phyloP scores from a whole-genome alignment of 2,797 vertebrate species.

The Antennarius maculatus region DNA sequence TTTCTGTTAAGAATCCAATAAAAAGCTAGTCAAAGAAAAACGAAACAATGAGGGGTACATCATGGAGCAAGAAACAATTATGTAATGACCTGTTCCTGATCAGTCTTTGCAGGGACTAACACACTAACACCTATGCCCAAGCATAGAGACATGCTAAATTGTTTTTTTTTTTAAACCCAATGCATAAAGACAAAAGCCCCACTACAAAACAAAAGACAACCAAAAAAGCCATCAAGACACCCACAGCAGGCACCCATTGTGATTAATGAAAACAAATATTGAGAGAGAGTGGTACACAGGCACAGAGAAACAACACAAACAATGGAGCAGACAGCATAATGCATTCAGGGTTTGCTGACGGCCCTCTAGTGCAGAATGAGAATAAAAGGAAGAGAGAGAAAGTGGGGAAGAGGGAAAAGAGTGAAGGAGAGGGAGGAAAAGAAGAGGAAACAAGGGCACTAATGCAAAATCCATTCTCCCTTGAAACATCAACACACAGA shows the following conservation, averaged over 20 bases:
- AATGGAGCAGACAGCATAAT: conserved; percentile 78
- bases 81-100: conserved; percentile 20
- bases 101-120: conserved; percentile 21
- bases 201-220: conserved; percentile 74
- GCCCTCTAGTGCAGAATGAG: conserved; percentile 76
- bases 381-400: conserved; percentile 74
- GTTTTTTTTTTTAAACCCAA: conserved; percentile 35
- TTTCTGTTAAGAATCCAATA: conserved; percentile 37
- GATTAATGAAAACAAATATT: conserved; percentile 94
- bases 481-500: conserved; percentile 31
- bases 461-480: conserved; percentile 71
- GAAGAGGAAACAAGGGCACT: conserved; percentile 65
- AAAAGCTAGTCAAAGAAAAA: conserved; percentile 52
- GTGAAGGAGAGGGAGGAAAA: conserved; percentile 46
- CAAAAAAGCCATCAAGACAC: conserved; percentile 87
- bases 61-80: conserved; percentile 25
- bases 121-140: conserved; percentile 40
- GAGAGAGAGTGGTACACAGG: conserved; percentile 75
- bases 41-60: conserved; percentile 47
- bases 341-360: conserved; percentile 76
- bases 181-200: conserved; percentile 75
- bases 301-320: conserved; percentile 76
- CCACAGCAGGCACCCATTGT: conserved; percentile 87
- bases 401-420: conserved; percentile 51
- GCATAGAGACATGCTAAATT: conserved; percentile 36